Evolutionary conservation across 2,797 vertebrate species (phyloP).

Genomic region (Tokudaia tokunoshimensis): DNA sequence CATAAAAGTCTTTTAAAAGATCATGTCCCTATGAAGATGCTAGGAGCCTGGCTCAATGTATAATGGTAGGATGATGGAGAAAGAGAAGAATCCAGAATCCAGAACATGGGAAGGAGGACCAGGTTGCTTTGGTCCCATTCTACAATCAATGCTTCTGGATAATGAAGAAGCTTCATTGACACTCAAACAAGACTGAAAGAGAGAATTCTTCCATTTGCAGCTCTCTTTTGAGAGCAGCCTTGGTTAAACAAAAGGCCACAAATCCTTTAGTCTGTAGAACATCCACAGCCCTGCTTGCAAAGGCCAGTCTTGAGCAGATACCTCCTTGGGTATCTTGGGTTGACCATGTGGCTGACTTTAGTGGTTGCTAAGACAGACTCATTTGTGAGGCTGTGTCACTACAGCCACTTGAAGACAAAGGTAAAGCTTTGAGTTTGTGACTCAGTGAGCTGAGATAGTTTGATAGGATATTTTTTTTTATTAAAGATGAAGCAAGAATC

Average conservation of each 20-base stretch:
- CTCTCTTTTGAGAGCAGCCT: conserved; percentile 42
- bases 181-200: not conserved
- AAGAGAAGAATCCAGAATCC: not conserved
- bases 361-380: not conserved
- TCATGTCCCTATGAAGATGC: not conserved
- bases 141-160: not conserved
- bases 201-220: not conserved
- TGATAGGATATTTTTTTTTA: not conserved
- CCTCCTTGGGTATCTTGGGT: not conserved
- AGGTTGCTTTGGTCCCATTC: not conserved
- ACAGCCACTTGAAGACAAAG: not conserved
- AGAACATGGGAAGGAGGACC: not conserved
- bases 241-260: conserved; percentile 5
- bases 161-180: not conserved
- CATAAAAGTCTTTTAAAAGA: not conserved
- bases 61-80: not conserved
- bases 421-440: conserved; percentile 7
- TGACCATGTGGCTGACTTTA: not conserved
- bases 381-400: not conserved
- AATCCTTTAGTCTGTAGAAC: not conserved
- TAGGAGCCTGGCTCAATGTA: not conserved
- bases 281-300: not conserved
- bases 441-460: conserved; percentile 30
- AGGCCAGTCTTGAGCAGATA: not conserved
- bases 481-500: conserved; percentile 35